Evolutionary conservation across 2,888 invertebrate genomes (phyloP).

Genomic region (Mesoligia furuncula): DNA sequence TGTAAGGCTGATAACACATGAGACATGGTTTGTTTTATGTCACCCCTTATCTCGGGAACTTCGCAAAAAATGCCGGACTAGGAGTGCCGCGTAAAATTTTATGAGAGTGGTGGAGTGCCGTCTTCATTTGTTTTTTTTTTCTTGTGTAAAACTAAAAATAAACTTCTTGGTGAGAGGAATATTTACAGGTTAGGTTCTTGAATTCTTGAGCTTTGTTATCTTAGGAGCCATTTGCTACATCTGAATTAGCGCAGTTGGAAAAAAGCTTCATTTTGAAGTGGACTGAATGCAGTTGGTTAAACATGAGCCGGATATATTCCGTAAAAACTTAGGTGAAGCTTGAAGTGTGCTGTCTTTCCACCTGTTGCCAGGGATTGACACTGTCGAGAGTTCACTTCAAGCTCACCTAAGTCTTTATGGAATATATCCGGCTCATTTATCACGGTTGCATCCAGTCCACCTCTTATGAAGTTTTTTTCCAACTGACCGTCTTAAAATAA

Average conservation of each 20-base stretch:
- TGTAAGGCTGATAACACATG: constrained; percentile 53
- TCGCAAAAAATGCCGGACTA: constrained; percentile 50
- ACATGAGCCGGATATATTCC: background rate
- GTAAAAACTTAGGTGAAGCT: background rate
- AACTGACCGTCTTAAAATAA: background rate
- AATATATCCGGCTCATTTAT: too few relatives aligned
- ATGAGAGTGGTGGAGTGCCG: constrained; percentile 26
- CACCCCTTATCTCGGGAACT: constrained; percentile 56
- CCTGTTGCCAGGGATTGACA: background rate
- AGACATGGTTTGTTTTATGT: constrained; percentile 61
- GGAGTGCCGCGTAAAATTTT: constrained; percentile 43
- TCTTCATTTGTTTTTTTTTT: constrained; percentile 12
- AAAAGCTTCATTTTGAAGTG: background rate
- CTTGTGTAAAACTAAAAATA: background rate
- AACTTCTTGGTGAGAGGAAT: background rate
- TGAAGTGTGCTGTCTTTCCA: background rate
- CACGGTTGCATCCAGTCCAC: too few relatives aligned
- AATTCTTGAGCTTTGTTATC: background rate
- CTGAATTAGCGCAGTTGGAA: background rate
- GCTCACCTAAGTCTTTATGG: too few relatives aligned
- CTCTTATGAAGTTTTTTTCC: too few relatives aligned
- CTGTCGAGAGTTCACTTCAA: background rate
- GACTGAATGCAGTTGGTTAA: background rate
- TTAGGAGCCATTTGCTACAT: background rate
- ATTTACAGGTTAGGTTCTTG: background rate